Base-by-base conservation (phyloP, 2,113 vertebrate species). In the Natator depressus region DNA sequence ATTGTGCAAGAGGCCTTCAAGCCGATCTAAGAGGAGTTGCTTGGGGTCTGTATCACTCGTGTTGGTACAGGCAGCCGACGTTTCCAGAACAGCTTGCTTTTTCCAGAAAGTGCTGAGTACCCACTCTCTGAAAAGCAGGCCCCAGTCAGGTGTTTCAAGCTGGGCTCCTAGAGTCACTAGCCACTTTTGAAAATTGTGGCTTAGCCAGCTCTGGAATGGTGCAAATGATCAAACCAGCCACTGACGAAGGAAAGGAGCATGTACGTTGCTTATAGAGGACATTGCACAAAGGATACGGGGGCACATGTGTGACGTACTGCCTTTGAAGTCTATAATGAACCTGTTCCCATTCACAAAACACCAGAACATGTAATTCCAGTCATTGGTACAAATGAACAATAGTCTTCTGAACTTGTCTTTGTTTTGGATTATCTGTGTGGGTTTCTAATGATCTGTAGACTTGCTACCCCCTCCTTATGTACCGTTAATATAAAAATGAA, bases 231-330 rank as follows among this genome's bases (percentile, higher is more conserved):
- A 95, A 83, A 92, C 82, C 75, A 95, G 91, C 95, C 96, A 92
- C 96, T 96, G 95, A 94, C 87, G 95, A 97, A 96, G 96, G 91
- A 97, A 89, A 94, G 95, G 96, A 96, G 95, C 75, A 90, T 95
- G 93, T 81, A 82, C 82, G 84, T 51, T 90, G 82, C 90, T 96
- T 80, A 59, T 13, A 72, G 89, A 89, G 90, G 78, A 10, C 0
- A 0, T 84, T 2, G 22, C 93, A 85, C 93, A 91, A 79, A 91
- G 96, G 87, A 81, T 92, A 86, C 17, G 87, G 78, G 0, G 6
- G 78, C 85, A 82, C 65, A 2, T n/a, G 62, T 81, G 86, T 88
- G 94, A 85, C 55, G 62, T 59, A 49, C 80, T 1, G 1, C 82
- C 89, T 51, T 82, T 95, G 93, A 90, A 46, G 78, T 53, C 59